Evolutionary conservation across 2,888 invertebrate species (phyloP), one percentile per base, ranked within the genome.

Genomic region (Melinaea marsaeus): DNA sequence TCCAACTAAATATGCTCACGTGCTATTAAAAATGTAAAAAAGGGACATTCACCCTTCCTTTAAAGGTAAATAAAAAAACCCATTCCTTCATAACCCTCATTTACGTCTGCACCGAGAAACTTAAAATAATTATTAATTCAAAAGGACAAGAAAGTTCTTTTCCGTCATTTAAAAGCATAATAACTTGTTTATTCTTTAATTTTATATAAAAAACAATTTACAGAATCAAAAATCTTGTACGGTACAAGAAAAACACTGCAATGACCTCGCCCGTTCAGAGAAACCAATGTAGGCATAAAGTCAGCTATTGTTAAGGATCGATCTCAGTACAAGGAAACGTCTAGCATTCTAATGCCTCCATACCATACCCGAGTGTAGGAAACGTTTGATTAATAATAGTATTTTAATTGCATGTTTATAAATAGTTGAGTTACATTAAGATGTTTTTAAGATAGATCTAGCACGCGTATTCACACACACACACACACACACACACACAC

Each of bases 21-120:
- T 51, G 6, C 64, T 66, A 69, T 73, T 71, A 72, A 72, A 71
- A 71, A 71, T 73, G 71, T 64, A 71, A 73, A 68, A 66, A 65
- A 57, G 63, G 68, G 57, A 62, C 67, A 67, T 65, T 67, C 54
- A 11, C 35, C 33, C 34, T 58, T 62, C 32, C 7, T 9, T 51
- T 51, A 51, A 3, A 7, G 22, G 4, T 3, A 9, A 51, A 51
- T 9, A 11, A 6, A 51, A 51, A 51, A 51, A 13, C 51, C 11
- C 22, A 51, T 32, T 32, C 7, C 51, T 9, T 51, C 11, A 22
- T 51, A 32, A 4, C 6, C 7, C n/a, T 51, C 11, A 7, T 9
- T 11, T 42, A 9, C 9, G 22, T 22, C 22, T 22, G 22, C 22
- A 22, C 22, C 22, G 22, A 22, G 22, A 22, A 1, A 22, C 22